Evolutionary conservation across 2,888 invertebrate species (phyloP).

Genomic region (Noctua janthina): DNA sequence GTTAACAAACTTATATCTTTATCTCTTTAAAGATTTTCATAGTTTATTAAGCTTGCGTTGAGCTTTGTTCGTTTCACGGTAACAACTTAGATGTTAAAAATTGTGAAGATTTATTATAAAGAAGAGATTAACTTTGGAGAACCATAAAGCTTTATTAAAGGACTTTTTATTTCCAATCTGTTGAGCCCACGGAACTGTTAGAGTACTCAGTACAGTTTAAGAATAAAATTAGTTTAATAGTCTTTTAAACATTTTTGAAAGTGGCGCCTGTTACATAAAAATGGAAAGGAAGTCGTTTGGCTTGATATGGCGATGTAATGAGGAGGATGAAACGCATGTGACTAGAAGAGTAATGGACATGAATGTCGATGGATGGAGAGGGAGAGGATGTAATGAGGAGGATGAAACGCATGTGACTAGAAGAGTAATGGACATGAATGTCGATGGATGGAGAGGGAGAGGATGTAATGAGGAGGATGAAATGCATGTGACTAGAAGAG

Average conservation of each 20-base stretch:
- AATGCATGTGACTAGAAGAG: too few relatives aligned
- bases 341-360: too few relatives aligned
- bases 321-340: too few relatives aligned
- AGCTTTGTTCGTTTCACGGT: not conserved
- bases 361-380: too few relatives aligned
- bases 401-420: too few relatives aligned
- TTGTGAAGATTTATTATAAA: conserved; percentile 16
- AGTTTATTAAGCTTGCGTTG: conserved; percentile 9
- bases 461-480: too few relatives aligned
- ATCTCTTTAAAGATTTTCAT: conserved; percentile 8
- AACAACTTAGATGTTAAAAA: conserved; percentile 18
- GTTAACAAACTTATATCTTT: not conserved
- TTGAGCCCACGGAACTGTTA: not conserved
- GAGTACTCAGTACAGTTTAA: not conserved
- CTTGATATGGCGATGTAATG: too few relatives aligned
- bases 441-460: too few relatives aligned
- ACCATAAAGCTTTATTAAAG: not conserved
- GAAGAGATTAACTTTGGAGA: conserved; percentile 13
- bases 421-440: too few relatives aligned
- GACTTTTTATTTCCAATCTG: not conserved
- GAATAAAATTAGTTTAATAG: not conserved
- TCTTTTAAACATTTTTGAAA: not conserved
- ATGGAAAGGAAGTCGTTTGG: too few relatives aligned
- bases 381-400: too few relatives aligned
- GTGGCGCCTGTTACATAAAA: too few relatives aligned